Conservation (phyloP, 2,113 vertebrate genomes). For the Zapornia atra region DNA sequence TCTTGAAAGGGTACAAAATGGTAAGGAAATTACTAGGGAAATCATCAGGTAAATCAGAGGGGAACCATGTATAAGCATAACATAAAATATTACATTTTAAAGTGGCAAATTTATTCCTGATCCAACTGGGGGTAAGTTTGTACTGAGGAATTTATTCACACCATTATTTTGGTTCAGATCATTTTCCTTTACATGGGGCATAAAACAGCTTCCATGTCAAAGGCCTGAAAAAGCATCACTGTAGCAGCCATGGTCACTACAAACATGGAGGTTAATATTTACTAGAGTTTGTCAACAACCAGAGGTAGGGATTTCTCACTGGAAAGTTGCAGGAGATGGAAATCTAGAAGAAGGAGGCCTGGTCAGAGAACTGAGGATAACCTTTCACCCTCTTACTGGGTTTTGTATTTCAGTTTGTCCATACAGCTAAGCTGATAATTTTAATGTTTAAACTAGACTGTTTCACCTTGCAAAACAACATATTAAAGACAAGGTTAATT, state of each 20-base stretch:
- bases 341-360: neutral
- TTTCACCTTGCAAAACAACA: neutral
- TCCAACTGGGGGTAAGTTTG: neutral
- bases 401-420: neutral
- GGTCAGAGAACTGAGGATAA: neutral
- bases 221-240: neutral
- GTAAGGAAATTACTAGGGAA: neutral
- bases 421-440: neutral
- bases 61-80: neutral
- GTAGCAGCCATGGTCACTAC: neutral
- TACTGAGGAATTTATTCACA: neutral
- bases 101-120: neutral
- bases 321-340: neutral
- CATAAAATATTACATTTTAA: neutral
- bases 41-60: neutral
- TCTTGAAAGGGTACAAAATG: neutral
- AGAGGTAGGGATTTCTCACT: neutral
- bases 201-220: neutral
- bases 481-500: neutral
- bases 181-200: neutral
- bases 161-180: neutral
- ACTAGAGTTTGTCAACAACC: neutral
- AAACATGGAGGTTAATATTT: neutral
- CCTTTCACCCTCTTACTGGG: neutral
- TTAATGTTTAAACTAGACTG: neutral